phyloP scores from a whole-genome alignment of 2,113 vertebrate species.

The Xiphophorus couchianus region DNA sequence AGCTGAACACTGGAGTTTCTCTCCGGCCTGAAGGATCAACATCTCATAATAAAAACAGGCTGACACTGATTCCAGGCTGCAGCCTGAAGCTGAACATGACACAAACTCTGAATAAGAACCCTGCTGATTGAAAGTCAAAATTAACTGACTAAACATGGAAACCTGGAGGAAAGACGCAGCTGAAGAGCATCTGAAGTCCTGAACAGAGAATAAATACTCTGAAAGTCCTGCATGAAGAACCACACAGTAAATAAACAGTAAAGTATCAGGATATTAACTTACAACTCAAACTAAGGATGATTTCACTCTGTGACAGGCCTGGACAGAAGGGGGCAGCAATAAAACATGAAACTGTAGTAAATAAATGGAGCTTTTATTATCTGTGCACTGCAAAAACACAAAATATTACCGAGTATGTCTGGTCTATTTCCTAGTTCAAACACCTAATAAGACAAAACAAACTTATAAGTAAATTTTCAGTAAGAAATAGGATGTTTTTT shows the following conservation, averaged over 20 bases:
- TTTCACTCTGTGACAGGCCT: neutral
- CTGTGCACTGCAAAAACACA: too few relatives aligned
- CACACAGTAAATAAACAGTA: neutral
- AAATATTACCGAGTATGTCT: too few relatives aligned
- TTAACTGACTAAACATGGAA: neutral
- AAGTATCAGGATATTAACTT: neutral
- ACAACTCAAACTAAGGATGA: rapidly evolving
- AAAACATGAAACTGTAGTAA: neutral
- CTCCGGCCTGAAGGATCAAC: conserved; percentile 39
- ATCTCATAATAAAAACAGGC: conserved; percentile 2
- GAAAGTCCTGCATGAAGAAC: neutral
- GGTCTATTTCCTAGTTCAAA: too few relatives aligned
- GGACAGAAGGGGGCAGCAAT: conserved; percentile 2
- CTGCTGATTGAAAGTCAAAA: conserved; percentile 1
- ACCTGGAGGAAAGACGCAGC: rapidly evolving
- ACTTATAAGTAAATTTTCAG: too few relatives aligned
- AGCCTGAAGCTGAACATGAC: conserved; percentile 31
- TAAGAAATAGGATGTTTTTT: too few relatives aligned
- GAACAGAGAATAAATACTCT: neutral
- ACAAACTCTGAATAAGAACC: conserved; percentile 7
- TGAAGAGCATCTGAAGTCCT: neutral
- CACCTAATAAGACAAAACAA: too few relatives aligned
- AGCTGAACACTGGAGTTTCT: neutral
- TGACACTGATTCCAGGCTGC: conserved; percentile 32
- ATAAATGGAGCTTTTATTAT: neutral